Conservation (phyloP, 2,888 invertebrate genomes). For the Alloplasta piceator region DNA sequence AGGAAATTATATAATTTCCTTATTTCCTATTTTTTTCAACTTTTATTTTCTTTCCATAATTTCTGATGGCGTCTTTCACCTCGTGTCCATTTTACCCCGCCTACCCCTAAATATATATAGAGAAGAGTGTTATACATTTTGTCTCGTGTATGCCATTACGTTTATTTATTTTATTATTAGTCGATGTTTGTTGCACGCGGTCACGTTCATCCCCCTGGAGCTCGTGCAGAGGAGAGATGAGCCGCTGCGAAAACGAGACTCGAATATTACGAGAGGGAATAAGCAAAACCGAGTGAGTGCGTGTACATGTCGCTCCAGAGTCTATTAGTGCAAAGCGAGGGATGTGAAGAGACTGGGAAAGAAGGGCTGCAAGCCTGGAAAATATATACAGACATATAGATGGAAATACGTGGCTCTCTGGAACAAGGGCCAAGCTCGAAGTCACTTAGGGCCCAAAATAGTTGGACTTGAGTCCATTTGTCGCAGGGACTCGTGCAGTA, state of each 20-base stretch:
- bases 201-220: slow-evolving; percentile 51
- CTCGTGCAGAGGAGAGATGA: slow-evolving; percentile 34
- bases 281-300: slow-evolving; percentile 3
- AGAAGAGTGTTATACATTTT: neutral
- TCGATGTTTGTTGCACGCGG: slow-evolving; percentile 59
- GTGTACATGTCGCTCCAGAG: slow-evolving; percentile 23
- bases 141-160: slow-evolving; percentile 10
- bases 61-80: too few relatives aligned
- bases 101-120: neutral
- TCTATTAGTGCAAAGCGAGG: slow-evolving; percentile 50
- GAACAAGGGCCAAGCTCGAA: too few relatives aligned
- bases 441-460: too few relatives aligned
- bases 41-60: too few relatives aligned
- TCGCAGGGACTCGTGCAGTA: neutral
- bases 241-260: slow-evolving; percentile 39
- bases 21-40: too few relatives aligned
- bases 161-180: slow-evolving; percentile 59
- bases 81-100: too few relatives aligned
- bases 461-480: too few relatives aligned
- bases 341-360: slow-evolving; percentile 27
- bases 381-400: neutral
- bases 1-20: too few relatives aligned
- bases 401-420: neutral
- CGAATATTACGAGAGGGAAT: slow-evolving; percentile 32
- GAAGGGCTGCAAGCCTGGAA: slow-evolving; percentile 35